Evolutionary conservation across 2,888 invertebrate species (phyloP), one percentile per base, ranked within the genome.

Genomic region (Schizotus pectinicornis): DNA sequence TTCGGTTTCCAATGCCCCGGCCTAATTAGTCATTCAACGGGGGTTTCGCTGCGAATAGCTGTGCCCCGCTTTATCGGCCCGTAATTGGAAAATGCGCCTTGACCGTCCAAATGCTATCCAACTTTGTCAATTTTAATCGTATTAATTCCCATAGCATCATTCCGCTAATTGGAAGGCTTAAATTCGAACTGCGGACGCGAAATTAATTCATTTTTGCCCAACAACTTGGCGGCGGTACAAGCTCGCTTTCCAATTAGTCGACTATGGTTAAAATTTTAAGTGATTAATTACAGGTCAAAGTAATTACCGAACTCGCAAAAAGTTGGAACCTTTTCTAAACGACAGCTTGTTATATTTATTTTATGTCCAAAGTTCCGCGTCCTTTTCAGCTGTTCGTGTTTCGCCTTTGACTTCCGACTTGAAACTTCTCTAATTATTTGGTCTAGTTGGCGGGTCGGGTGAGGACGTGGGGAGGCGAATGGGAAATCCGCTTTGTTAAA

Each of bases 231-330:
- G 47, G 46, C 34, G 39, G 22, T 30, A 14, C 30, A 33, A 14
- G 54, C 57, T 64, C 54, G 61, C 62, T 64, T 64, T 65, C 61
- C 65, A 68, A 67, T 67, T 67, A 68, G 67, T 67, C 60, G 51
- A 51, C 59, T 61, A 56, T 56, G 63, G 63, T 64, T 67, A 62
- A 67, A 67, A 70, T 67, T 67, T 62, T 48, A 61, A 64, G 65
- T 67, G 67, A 70, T 68, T 70, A 70, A 70, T 70, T 67, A 65
- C 65, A 62, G 63, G 61, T 60, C 63, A 58, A 65, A 67, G 65
- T 70, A 68, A 68, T 67, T 68, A 64, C 65, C 51, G 11, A 63
- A 59, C 65, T 61, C 59, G 61, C 62, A 67, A 66, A 67, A 68
- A 66, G 56, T 58, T 43, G 43, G 33, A 42, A 59, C 55, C 49